A percentile compares a stretch with the other conserved stretches of the same genome.
These are phyloP conservation scores for Melanotaenia duboulayi DNA, from an alignment of 2,113 vertebrate species.

Conservation along the genomic window DNA sequence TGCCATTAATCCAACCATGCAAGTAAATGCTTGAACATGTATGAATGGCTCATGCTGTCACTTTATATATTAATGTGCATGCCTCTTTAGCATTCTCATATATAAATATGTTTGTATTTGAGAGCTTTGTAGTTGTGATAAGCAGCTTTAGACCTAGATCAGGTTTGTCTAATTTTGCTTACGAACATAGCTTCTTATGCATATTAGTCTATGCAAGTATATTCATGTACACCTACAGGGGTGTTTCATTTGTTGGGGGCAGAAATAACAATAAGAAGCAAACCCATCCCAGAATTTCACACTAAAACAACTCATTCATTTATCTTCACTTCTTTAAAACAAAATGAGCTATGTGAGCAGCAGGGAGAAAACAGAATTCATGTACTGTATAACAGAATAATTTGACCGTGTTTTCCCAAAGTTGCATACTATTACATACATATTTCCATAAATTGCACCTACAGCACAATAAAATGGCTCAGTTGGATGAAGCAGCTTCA, in stretches of 20 bases:
- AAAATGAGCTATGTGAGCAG: neutral
- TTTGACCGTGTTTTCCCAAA: neutral
- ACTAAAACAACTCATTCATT: neutral
- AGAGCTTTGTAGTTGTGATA: slow-evolving; percentile 19
- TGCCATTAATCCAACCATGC: slow-evolving; percentile 58
- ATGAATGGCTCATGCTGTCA: slow-evolving; percentile 19
- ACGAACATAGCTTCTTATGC: neutral
- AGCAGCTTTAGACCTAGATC: neutral
- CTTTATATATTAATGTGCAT: slow-evolving; percentile 35
- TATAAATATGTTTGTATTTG: neutral
- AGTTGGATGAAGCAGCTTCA: slow-evolving; percentile 6
- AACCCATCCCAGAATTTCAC: neutral
- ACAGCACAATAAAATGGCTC: neutral
- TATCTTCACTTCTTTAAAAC: neutral
- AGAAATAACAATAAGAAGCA: slow-evolving; percentile 2
- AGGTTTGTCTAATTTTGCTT: no score
- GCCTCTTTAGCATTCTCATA: slow-evolving; percentile 6
- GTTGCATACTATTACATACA: neutral
- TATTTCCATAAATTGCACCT: neutral
- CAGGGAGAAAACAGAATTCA: neutral
- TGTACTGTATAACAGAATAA: neutral
- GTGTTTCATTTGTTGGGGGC: no score
- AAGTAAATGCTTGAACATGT: slow-evolving; percentile 48
- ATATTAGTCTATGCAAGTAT: neutral
- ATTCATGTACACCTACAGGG: slow-evolving; percentile 7